Evolutionary conservation across 2,113 vertebrate genomes (phyloP).

Genomic region (Hylia prasina): DNA sequence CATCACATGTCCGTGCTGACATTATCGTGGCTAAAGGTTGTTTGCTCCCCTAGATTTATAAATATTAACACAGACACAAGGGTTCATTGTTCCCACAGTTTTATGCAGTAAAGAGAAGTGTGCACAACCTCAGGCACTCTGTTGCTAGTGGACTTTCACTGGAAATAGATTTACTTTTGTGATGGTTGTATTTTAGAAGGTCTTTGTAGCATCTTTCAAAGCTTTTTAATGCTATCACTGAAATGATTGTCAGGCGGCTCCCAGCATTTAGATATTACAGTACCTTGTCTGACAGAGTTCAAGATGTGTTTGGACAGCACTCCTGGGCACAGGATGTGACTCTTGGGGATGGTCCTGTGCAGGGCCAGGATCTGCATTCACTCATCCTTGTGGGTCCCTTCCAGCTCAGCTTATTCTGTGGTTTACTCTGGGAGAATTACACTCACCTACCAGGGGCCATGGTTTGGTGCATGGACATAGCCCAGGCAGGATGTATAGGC

Average conservation of each 20-base stretch:
- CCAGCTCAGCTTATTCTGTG: not conserved
- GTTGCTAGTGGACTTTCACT: not conserved
- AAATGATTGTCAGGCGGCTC: not conserved
- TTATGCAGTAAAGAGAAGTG: not conserved
- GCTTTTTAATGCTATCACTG: not conserved
- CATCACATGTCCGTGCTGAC: not conserved
- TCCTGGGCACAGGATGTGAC: not conserved
- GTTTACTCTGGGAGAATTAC: not conserved
- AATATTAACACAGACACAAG: not conserved
- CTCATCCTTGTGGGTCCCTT: not conserved
- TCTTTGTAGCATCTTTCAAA: not conserved
- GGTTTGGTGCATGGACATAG: rapidly evolving
- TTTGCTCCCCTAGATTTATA: not conserved
- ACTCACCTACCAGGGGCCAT: rapidly evolving
- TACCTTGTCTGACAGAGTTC: not conserved
- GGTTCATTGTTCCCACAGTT: not conserved
- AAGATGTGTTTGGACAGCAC: not conserved
- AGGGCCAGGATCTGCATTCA: not conserved
- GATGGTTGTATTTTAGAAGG: not conserved
- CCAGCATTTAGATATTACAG: not conserved
- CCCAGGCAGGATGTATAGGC: not conserved
- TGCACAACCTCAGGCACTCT: not conserved
- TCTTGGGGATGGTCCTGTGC: not conserved
- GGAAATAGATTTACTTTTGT: not conserved
- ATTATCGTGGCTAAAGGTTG: not conserved